Evolutionary conservation across 2,888 invertebrate genomes (phyloP).

Genomic region (Polydesmus complanatus): DNA sequence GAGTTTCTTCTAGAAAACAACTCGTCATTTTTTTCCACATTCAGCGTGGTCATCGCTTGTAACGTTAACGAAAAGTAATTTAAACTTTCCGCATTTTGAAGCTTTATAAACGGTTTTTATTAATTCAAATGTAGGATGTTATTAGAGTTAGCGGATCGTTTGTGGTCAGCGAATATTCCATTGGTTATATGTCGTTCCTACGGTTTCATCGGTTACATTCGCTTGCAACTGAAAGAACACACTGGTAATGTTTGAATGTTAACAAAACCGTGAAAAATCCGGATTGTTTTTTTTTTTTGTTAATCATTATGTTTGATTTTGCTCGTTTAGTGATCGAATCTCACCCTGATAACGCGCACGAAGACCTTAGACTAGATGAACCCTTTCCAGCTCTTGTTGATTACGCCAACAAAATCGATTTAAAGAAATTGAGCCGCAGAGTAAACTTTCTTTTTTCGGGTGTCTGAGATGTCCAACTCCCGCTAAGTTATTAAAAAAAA

Average conservation of each 20-base stretch:
- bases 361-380: conserved; percentile 70
- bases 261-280: not conserved
- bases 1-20: conserved; percentile 72
- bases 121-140: conserved; percentile 43
- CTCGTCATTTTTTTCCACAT: conserved; percentile 74
- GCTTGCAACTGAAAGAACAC: conserved; percentile 54
- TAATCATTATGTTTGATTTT: conserved; percentile 15
- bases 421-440: conserved; percentile 54
- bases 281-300: not conserved
- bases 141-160: conserved; percentile 53
- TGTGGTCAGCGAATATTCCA: conserved; percentile 77
- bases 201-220: conserved; percentile 81
- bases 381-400: conserved; percentile 66
- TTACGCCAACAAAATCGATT: conserved; percentile 56
- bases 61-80: conserved; percentile 51
- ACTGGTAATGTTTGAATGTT: conserved; percentile 26
- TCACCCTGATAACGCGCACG: conserved; percentile 80
- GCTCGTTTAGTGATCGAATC: conserved; percentile 61
- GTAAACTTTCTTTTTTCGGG: conserved; percentile 22
- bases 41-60: conserved; percentile 72
- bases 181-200: conserved; percentile 72
- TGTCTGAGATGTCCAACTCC: not conserved
- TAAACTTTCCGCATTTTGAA: not conserved
- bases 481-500: not conserved
- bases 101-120: conserved; percentile 1